These are phyloP conservation scores for Isotomurus palustris DNA, from an alignment of 2,888 invertebrate species.

Conservation along the genomic window DNA sequence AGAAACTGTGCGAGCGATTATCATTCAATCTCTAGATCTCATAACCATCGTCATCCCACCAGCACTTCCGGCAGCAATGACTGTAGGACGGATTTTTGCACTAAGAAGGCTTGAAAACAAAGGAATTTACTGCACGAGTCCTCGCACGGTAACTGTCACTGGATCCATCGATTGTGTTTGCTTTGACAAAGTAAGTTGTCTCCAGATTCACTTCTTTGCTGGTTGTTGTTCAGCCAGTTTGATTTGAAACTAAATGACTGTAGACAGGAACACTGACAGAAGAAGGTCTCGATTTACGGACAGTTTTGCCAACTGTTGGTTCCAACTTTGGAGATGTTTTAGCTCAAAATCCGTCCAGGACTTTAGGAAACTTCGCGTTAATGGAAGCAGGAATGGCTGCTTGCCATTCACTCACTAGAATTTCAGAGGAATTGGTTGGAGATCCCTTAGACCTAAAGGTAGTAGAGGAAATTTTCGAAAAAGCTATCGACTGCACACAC, in stretches of 20 bases:
- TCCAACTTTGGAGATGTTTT: no score
- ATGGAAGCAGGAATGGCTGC: conserved; percentile 67
- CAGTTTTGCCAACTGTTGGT: conserved; percentile 64
- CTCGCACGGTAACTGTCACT: background rate
- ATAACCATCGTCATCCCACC: background rate
- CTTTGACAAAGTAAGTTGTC: background rate
- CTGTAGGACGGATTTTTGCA: background rate
- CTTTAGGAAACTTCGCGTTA: conserved; percentile 19
- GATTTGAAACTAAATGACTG: conserved; percentile 45
- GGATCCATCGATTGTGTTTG: background rate
- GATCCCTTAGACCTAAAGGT: conserved; percentile 91
- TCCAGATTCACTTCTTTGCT: no score
- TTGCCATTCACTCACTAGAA: conserved; percentile 86
- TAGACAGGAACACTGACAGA: conserved; percentile 95
- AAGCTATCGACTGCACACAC: background rate
- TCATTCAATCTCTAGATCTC: background rate
- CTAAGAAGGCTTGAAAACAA: background rate
- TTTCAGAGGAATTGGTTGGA: conserved; percentile 75
- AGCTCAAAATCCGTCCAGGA: conserved; percentile 15
- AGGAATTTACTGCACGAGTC: background rate
- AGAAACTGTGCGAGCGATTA: background rate
- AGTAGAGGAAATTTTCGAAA: conserved; percentile 11
- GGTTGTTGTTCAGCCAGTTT: no score
- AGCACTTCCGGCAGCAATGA: background rate
- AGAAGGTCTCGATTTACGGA: conserved; percentile 92